phyloP scores from a whole-genome alignment of 1,140 invertebrate species.

The Panonychus citri region DNA sequence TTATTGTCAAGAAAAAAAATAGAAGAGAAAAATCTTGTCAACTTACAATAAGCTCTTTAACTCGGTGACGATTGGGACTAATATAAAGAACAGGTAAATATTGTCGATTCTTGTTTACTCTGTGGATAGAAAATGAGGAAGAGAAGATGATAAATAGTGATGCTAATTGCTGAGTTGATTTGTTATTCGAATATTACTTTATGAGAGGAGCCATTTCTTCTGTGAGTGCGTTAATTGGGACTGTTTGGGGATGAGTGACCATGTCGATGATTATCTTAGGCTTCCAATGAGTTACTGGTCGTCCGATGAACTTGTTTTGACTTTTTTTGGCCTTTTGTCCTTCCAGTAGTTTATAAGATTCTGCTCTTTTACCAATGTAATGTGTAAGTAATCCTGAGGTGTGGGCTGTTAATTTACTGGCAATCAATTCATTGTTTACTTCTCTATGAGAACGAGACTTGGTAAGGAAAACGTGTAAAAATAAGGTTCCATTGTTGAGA shows the following conservation, averaged over 20 bases:
- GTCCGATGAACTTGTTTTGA: neutral
- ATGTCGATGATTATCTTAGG: slow-evolving; percentile 5
- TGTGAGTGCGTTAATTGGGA: slow-evolving; percentile 1
- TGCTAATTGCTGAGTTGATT: too few relatives aligned
- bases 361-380: slow-evolving; percentile 41
- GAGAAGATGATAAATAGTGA: too few relatives aligned
- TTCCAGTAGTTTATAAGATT: slow-evolving; percentile 45
- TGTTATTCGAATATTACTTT: too few relatives aligned
- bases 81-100: slow-evolving; percentile 50
- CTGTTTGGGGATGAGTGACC: neutral
- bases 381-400: slow-evolving; percentile 37
- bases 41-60: slow-evolving; percentile 38
- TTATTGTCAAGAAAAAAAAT: neutral
- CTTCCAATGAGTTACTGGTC: slow-evolving; percentile 12
- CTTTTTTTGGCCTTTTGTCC: slow-evolving; percentile 13
- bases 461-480: slow-evolving; percentile 30
- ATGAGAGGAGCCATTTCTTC: slow-evolving; percentile 3
- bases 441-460: slow-evolving; percentile 19
- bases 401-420: slow-evolving; percentile 29
- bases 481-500: slow-evolving; percentile 48
- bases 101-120: slow-evolving; percentile 1
- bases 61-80: slow-evolving; percentile 50
- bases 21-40: neutral
- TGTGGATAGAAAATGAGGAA: slow-evolving; percentile 1
- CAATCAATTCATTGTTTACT: slow-evolving; percentile 18